Conservation (phyloP, 1,140 invertebrate species). For the Drosophila tsacasi region DNA sequence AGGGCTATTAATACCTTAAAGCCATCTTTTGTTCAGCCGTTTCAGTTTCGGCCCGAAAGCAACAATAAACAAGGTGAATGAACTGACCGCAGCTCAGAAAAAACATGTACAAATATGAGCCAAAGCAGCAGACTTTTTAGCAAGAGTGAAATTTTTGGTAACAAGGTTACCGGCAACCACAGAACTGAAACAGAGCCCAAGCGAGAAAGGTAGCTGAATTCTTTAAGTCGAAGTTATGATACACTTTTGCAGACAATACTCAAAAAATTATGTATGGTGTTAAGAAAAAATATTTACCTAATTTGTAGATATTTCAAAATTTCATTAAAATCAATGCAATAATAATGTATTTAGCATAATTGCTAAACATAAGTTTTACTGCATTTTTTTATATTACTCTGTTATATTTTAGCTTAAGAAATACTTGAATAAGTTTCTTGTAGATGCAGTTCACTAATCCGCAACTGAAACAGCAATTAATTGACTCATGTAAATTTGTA, state of each 20-base stretch:
- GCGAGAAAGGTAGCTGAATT: neutral
- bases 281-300: neutral
- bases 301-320: neutral
- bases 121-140: conserved; percentile 15
- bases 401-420: neutral
- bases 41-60: conserved; percentile 36
- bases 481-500: neutral
- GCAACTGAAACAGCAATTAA: neutral
- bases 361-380: no score
- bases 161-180: conserved; percentile 22
- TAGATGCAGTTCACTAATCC: neutral
- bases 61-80: conserved; percentile 57
- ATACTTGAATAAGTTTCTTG: neutral
- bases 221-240: neutral
- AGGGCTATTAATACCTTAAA: conserved; percentile 1
- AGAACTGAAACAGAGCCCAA: conserved; percentile 17
- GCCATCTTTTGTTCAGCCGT: conserved; percentile 9
- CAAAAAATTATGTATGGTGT: neutral
- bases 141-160: conserved; percentile 17
- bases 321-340: neutral
- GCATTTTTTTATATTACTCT: neutral
- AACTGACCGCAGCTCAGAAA: conserved; percentile 45
- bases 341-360: neutral
- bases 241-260: neutral
- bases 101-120: conserved; percentile 15